These are phyloP conservation scores for Sylvia borin DNA, from an alignment of 2,797 vertebrate genomes.

Conservation along the genomic window DNA sequence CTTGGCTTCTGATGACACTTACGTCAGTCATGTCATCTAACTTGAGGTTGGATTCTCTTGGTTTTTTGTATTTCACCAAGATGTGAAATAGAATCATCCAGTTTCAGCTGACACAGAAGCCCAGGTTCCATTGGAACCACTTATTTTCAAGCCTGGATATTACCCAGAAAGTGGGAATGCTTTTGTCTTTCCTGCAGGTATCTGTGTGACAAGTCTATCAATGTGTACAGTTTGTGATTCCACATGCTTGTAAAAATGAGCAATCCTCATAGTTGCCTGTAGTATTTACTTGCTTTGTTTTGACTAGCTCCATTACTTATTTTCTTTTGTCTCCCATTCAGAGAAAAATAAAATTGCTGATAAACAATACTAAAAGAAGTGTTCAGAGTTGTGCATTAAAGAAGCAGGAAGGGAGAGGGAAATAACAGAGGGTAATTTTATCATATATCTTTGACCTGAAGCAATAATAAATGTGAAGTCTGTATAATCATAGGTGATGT, in stretches of 20 bases:
- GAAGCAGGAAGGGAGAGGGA: background rate
- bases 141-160: background rate
- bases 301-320: background rate
- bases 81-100: background rate
- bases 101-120: background rate
- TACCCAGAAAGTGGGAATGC: background rate
- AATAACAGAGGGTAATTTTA: background rate
- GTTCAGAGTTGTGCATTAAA: background rate
- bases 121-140: background rate
- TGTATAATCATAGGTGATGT: background rate
- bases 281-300: background rate
- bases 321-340: slow-evolving; percentile 2
- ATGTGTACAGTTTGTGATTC: background rate
- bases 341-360: slow-evolving; percentile 35
- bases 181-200: background rate
- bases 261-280: background rate
- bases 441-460: slow-evolving; percentile 5
- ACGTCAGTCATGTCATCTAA: background rate
- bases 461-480: slow-evolving; percentile 14
- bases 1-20: background rate
- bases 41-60: background rate
- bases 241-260: background rate
- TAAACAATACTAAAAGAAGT: slow-evolving; percentile 4
- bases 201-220: background rate
- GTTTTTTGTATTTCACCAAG: background rate